Conservation (phyloP, 2,888 invertebrate species). For the Neoascia interrupta region DNA sequence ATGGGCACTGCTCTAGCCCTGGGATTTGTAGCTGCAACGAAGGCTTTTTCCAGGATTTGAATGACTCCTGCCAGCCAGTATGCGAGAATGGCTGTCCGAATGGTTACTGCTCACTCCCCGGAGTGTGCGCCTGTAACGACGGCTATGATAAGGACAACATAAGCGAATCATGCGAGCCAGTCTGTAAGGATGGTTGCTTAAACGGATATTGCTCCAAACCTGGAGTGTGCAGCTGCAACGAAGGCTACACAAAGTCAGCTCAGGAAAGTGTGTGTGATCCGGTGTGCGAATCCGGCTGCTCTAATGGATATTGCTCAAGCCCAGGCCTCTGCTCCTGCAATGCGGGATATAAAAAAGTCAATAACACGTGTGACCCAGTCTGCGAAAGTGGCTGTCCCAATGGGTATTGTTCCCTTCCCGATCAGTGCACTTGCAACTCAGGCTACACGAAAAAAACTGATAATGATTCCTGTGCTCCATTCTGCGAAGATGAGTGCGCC, state of each 20-base stretch:
- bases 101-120: slow-evolving; percentile 81
- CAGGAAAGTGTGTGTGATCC: slow-evolving; percentile 1
- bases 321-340: slow-evolving; percentile 79
- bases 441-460: slow-evolving; percentile 21
- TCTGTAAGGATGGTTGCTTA: slow-evolving; percentile 82
- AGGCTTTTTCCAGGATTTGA: slow-evolving; percentile 21
- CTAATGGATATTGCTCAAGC: slow-evolving; percentile 73
- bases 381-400: slow-evolving; percentile 70
- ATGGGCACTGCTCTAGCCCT: slow-evolving; percentile 52
- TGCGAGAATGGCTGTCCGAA: slow-evolving; percentile 75
- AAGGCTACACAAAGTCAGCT: slow-evolving; percentile 80
- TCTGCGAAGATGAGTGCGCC: slow-evolving; percentile 27
- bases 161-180: slow-evolving; percentile 49
- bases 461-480: slow-evolving; percentile 10
- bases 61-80: slow-evolving; percentile 71
- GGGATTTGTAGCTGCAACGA: slow-evolving; percentile 58
- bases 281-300: slow-evolving; percentile 48
- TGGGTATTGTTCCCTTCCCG: slow-evolving; percentile 74
- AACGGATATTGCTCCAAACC: slow-evolving; percentile 86
- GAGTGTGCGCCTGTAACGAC: slow-evolving; percentile 81
- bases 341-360: slow-evolving; percentile 68
- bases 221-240: slow-evolving; percentile 85
- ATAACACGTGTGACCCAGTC: slow-evolving; percentile 25
- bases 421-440: slow-evolving; percentile 72
- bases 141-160: slow-evolving; percentile 73